phyloP scores from a whole-genome alignment of 2,797 vertebrate genomes.

The Eptatretus atami region DNA sequence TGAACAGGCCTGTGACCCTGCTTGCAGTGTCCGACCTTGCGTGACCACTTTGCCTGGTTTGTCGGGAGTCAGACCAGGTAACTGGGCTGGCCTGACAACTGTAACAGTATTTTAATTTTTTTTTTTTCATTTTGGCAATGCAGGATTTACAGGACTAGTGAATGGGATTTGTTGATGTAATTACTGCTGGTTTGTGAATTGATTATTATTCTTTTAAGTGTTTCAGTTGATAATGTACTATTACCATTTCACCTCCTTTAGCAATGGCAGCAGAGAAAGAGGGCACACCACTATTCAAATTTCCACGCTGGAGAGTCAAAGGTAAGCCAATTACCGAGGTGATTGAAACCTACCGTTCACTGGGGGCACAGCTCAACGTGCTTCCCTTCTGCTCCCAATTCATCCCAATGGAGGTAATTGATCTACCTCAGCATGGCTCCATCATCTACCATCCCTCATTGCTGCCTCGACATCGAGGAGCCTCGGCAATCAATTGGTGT shows the following conservation, averaged over 20 bases:
- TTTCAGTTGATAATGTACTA: no score
- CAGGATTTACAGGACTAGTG: no score
- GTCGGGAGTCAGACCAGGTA: no score
- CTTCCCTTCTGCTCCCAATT: constrained; percentile 52
- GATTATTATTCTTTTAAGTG: no score
- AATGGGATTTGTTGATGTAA: no score
- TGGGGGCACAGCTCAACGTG: constrained; percentile 43
- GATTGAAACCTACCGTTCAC: constrained; percentile 26
- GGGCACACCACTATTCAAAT: constrained; percentile 49
- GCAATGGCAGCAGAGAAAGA: constrained; percentile 38
- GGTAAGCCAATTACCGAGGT: constrained; percentile 33
- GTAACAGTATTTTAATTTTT: no score
- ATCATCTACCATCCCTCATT: constrained; percentile 51
- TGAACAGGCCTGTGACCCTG: no score
- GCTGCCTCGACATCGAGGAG: constrained; percentile 38
- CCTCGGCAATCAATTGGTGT: constrained; percentile 53
- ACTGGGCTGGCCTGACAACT: no score
- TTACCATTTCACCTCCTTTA: constrained; percentile 12
- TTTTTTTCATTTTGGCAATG: no score
- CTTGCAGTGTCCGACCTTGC: no score
- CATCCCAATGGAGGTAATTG: constrained; percentile 48
- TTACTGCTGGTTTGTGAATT: no score
- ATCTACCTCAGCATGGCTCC: constrained; percentile 30
- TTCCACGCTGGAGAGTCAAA: constrained; percentile 36
- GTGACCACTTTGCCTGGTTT: no score